Evolutionary conservation across 1,140 invertebrate genomes (phyloP).

Genomic region (Achroia grisella): DNA sequence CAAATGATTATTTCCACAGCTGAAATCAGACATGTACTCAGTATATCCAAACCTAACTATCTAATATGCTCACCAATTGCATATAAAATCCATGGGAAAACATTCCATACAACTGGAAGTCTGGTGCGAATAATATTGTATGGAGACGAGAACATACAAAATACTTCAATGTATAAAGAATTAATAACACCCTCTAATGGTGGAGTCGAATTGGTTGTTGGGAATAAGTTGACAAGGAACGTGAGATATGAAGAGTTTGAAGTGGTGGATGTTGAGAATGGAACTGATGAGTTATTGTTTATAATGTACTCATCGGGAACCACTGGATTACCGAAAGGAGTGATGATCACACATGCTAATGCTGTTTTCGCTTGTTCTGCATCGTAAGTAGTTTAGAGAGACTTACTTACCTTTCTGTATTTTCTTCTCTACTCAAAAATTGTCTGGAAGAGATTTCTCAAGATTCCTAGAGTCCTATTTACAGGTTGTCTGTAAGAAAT

Average conservation of each 20-base stretch:
- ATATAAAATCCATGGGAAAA: slow-evolving; percentile 24
- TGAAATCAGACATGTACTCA: slow-evolving; percentile 66
- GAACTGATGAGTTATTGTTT: slow-evolving; percentile 46
- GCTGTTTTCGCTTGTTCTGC: slow-evolving; percentile 11
- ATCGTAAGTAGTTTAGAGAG: too few species aligned
- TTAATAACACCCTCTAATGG: slow-evolving; percentile 8
- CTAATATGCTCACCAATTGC: slow-evolving; percentile 48
- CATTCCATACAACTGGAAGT: slow-evolving; percentile 14
- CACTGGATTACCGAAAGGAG: slow-evolving; percentile 85
- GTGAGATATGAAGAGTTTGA: slow-evolving; percentile 27
- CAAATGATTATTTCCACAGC: slow-evolving; percentile 21
- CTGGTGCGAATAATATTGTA: slow-evolving; percentile 28
- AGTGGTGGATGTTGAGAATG: slow-evolving; percentile 25
- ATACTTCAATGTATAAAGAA: slow-evolving; percentile 22
- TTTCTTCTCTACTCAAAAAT: too few species aligned
- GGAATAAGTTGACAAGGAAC: slow-evolving; percentile 1
- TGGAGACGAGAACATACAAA: slow-evolving; percentile 17
- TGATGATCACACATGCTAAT: slow-evolving; percentile 83
- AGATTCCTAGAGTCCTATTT: too few species aligned
- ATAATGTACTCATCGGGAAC: slow-evolving; percentile 80
- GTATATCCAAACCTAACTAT: slow-evolving; percentile 68
- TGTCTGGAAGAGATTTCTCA: too few species aligned
- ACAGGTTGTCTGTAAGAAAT: too few species aligned
- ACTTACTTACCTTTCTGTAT: too few species aligned
- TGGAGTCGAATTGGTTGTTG: slow-evolving; percentile 6